Percentiles rank a stretch among this genome's conserved stretches.
phyloP scores from a whole-genome alignment of 2,888 invertebrate genomes.

The Buathra laborator region DNA sequence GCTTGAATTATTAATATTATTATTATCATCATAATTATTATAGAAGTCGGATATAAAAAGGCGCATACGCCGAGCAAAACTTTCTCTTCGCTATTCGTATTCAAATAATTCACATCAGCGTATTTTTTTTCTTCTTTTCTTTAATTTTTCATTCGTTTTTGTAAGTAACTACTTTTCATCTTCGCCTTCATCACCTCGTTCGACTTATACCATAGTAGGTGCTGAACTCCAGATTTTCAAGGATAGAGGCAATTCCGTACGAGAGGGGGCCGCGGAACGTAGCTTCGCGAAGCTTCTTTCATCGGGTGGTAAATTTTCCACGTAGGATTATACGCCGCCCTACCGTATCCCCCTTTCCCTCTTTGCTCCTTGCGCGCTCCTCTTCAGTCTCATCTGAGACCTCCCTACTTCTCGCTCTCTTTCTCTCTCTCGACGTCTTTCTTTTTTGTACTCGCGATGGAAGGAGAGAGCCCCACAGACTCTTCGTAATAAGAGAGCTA shows the following conservation, averaged over 20 bases:
- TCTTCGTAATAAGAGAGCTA: constrained; percentile 64
- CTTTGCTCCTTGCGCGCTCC: constrained; percentile 8
- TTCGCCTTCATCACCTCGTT: constrained; percentile 48
- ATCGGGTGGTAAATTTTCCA: constrained; percentile 68
- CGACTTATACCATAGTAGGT: constrained; percentile 45
- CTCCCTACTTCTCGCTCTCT: constrained; percentile 48
- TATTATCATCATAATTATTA: constrained; percentile 14
- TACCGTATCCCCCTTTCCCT: no score
- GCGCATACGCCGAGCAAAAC: constrained; percentile 24
- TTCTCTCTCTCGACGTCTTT: constrained; percentile 25
- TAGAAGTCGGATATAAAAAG: not conserved
- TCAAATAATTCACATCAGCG: constrained; percentile 47
- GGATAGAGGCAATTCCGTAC: constrained; percentile 64
- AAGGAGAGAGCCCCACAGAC: constrained; percentile 43
- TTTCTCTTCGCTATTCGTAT: constrained; percentile 50
- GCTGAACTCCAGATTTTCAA: constrained; percentile 66
- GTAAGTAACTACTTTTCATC: constrained; percentile 58
- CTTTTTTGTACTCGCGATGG: constrained; percentile 28
- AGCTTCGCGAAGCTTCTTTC: constrained; percentile 60
- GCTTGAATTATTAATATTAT: constrained; percentile 17
- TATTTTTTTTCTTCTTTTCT: not conserved
- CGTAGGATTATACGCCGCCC: constrained; percentile 61
- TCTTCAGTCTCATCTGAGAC: constrained; percentile 38
- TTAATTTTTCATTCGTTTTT: not conserved
- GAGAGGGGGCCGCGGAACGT: constrained; percentile 39